Conservation (phyloP, 2,888 invertebrate species). For the Carterocephalus palaemon region DNA sequence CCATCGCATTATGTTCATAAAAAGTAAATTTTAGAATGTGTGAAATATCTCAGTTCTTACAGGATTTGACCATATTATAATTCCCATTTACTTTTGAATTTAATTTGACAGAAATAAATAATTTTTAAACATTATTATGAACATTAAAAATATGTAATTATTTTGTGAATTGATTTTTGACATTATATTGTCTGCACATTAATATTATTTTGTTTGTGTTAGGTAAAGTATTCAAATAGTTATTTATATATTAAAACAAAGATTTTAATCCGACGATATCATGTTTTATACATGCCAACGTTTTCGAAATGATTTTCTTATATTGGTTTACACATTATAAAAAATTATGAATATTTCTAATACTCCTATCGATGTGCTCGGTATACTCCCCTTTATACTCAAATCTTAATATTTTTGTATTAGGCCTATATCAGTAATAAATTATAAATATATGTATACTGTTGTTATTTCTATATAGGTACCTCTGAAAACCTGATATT, state of each 20-base stretch:
- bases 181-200: neutral
- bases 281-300: constrained; percentile 33
- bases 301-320: constrained; percentile 39
- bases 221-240: neutral
- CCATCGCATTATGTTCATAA: too few species aligned
- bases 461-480: constrained; percentile 46
- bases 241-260: neutral
- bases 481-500: too few species aligned
- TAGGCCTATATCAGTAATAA: constrained; percentile 68
- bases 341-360: too few species aligned
- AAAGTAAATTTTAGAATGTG: too few species aligned
- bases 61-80: too few species aligned
- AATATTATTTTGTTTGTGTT: neutral
- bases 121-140: too few species aligned
- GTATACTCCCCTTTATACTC: constrained; percentile 55
- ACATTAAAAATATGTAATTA: neutral
- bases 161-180: neutral
- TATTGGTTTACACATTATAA: constrained; percentile 32
- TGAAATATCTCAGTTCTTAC: too few species aligned
- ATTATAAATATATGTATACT: constrained; percentile 64
- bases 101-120: too few species aligned
- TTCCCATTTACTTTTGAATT: too few species aligned
- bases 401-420: constrained; percentile 61
- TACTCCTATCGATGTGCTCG: constrained; percentile 29
- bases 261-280: constrained; percentile 2